Evolutionary conservation across 1,140 invertebrate genomes (phyloP).

Genomic region (Drosophila repletoides): DNA sequence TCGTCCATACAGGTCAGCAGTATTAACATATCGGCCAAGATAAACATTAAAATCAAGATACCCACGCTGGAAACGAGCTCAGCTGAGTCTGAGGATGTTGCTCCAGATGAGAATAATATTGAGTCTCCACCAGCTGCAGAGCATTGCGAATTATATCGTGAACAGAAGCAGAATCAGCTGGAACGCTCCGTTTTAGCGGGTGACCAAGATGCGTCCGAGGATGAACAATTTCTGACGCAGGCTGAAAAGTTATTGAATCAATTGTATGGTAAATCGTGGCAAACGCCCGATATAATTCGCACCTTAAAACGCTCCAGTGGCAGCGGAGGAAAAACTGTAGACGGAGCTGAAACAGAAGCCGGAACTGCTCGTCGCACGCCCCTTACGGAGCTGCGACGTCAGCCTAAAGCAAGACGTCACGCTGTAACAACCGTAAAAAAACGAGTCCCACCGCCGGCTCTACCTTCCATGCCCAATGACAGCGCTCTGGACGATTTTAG

Average conservation of each 20-base stretch:
- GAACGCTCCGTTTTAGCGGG: neutral
- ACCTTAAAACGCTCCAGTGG: conserved; percentile 60
- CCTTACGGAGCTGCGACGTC: conserved; percentile 9
- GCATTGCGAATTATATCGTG: neutral
- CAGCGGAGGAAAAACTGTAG: conserved; percentile 34
- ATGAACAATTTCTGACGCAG: conserved; percentile 55
- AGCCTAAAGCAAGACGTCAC: conserved; percentile 9
- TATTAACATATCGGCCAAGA: conserved; percentile 79
- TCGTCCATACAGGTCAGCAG: conserved; percentile 55
- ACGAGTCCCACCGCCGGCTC: neutral
- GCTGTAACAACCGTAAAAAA: conserved; percentile 17
- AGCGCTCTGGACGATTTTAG: conserved; percentile 68
- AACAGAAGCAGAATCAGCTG: neutral
- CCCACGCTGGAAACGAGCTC: conserved; percentile 47
- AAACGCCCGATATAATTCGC: conserved; percentile 78
- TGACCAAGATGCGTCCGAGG: conserved; percentile 44
- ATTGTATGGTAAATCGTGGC: conserved; percentile 84
- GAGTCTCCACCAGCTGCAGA: neutral
- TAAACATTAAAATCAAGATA: conserved; percentile 77
- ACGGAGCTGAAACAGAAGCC: neutral
- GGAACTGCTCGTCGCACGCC: conserved; percentile 16
- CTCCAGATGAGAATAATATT: neutral
- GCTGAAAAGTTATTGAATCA: conserved; percentile 83
- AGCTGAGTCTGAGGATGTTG: conserved; percentile 18
- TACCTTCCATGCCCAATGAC: conserved; percentile 24